These are phyloP conservation scores for Elmis aenea DNA, from an alignment of 2,888 invertebrate genomes.

Conservation along the genomic window DNA sequence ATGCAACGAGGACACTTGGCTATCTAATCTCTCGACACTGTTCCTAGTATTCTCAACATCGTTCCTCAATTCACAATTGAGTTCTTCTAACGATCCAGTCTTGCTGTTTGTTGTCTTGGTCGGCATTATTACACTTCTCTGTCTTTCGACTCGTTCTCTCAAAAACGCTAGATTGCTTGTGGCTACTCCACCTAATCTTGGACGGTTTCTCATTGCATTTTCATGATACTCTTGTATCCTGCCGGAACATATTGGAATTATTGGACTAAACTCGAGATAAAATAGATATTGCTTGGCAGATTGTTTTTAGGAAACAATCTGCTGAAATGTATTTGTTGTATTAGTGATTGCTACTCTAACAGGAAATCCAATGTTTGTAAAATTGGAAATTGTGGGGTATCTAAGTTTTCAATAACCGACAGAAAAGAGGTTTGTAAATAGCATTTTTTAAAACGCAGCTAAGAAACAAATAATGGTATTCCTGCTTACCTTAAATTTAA, in stretches of 20 bases:
- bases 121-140: conserved; percentile 55
- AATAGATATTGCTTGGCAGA: not conserved
- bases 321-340: too few relatives aligned
- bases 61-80: conserved; percentile 51
- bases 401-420: too few relatives aligned
- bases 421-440: too few relatives aligned
- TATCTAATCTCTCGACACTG: conserved; percentile 70
- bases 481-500: conserved; percentile 52
- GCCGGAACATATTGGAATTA: too few relatives aligned
- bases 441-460: too few relatives aligned
- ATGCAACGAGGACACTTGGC: conserved; percentile 75
- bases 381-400: too few relatives aligned
- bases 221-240: conserved; percentile 43
- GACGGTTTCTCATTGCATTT: conserved; percentile 25
- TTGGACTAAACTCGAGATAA: not conserved
- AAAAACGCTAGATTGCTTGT: conserved; percentile 49
- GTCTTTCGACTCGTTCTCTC: conserved; percentile 63
- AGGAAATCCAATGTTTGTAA: too few relatives aligned
- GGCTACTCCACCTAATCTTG: conserved; percentile 41
- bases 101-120: conserved; percentile 50
- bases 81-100: conserved; percentile 58
- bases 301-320: too few relatives aligned
- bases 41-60: conserved; percentile 41
- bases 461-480: too few relatives aligned
- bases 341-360: too few relatives aligned